These are phyloP conservation scores for Idaea aversata DNA, from an alignment of 2,888 invertebrate species.

Conservation along the genomic window DNA sequence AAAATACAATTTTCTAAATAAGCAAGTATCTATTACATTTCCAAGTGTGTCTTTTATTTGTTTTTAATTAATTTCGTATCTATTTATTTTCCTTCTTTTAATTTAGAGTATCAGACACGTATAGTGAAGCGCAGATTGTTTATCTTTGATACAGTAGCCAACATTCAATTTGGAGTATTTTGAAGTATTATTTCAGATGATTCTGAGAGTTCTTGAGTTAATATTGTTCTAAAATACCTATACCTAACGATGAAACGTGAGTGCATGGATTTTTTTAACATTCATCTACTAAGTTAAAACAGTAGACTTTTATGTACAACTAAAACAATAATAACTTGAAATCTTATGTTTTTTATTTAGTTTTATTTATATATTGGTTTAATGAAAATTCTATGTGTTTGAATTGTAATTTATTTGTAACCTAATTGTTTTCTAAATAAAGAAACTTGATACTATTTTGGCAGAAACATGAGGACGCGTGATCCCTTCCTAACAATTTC, in stretches of 20 bases:
- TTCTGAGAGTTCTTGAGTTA: not conserved
- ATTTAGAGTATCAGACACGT: not conserved
- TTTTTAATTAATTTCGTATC: conserved; percentile 43
- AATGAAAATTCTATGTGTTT: not conserved
- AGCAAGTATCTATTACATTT: not conserved
- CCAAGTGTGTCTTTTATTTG: conserved; percentile 32
- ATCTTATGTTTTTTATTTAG: no score
- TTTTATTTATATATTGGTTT: not conserved
- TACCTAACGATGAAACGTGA: no score
- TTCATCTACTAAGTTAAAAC: no score
- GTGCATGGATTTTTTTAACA: no score
- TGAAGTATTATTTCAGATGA: not conserved
- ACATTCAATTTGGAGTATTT: not conserved
- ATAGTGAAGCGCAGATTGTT: not conserved
- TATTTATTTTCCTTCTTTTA: conserved; percentile 38
- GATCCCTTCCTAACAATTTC: conserved; percentile 20
- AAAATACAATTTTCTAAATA: not conserved
- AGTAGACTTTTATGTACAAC: no score
- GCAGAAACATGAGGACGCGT: conserved; percentile 22
- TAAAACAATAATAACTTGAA: no score
- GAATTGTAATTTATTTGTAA: conserved; percentile 4
- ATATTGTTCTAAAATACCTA: not conserved
- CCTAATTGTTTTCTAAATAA: conserved; percentile 23
- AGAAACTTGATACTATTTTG: conserved; percentile 20
- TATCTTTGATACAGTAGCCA: not conserved